These are phyloP conservation scores for Nyctibius grandis DNA, from an alignment of 2,797 vertebrate genomes.

Conservation along the genomic window DNA sequence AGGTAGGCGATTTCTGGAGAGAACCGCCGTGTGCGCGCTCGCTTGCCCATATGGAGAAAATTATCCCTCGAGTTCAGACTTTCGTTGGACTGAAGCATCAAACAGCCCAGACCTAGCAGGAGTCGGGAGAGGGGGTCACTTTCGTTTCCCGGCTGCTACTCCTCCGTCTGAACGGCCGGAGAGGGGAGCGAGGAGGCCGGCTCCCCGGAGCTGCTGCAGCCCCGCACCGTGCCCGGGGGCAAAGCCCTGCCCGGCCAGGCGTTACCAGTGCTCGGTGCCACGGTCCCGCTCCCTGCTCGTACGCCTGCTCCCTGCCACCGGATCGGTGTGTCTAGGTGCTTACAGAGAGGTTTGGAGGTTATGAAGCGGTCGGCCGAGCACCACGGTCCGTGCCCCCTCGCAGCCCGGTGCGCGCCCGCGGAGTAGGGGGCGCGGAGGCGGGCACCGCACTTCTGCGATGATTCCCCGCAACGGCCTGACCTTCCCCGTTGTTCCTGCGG, in stretches of 20 bases:
- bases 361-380: neutral
- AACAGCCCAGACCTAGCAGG: neutral
- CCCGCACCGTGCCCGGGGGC: too few species aligned
- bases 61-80: conserved; percentile 16
- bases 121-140: neutral
- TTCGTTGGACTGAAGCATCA: neutral
- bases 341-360: neutral
- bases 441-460: neutral
- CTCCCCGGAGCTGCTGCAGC: neutral
- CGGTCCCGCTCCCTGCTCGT: neutral
- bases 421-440: neutral
- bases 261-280: neutral
- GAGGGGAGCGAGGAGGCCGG: neutral
- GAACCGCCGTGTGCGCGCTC: neutral
- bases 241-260: neutral
- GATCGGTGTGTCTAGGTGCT: accelerated
- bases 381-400: accelerated
- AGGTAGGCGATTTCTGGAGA: neutral
- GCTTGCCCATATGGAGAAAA: conserved; percentile 48
- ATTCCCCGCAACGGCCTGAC: neutral
- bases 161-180: neutral
- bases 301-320: neutral
- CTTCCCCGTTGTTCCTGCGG: neutral
- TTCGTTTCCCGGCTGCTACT: neutral
- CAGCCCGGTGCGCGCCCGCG: neutral